Percentiles rank a stretch among this genome's conserved stretches.
These are phyloP conservation scores for Myopa tessellatipennis DNA, from an alignment of 2,888 invertebrate species.

Conservation along the genomic window DNA sequence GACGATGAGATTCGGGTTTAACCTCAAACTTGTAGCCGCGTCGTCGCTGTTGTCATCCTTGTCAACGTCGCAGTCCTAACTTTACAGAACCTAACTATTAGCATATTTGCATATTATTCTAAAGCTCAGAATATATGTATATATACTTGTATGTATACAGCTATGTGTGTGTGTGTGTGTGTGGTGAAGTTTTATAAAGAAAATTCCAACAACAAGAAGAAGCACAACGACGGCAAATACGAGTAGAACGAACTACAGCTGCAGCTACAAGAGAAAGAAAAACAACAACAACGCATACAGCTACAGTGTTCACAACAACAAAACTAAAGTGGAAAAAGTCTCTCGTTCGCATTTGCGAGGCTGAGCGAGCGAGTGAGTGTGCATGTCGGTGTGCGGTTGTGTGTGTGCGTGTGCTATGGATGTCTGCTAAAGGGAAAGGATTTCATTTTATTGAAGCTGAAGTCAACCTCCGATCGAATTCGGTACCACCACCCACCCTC, in stretches of 20 bases:
- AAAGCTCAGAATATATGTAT: not conserved
- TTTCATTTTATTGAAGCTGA: constrained; percentile 16
- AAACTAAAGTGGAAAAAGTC: not conserved
- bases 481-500: not conserved
- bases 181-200: constrained; percentile 29
- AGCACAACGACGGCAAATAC: constrained; percentile 27
- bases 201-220: constrained; percentile 17
- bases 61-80: constrained; percentile 23
- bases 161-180: constrained; percentile 6
- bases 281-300: constrained; percentile 2
- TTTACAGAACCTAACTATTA: constrained; percentile 33
- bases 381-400: not conserved
- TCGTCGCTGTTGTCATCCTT: not conserved
- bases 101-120: constrained; percentile 39
- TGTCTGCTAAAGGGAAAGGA: not conserved
- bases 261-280: not conserved
- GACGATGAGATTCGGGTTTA: constrained; percentile 14
- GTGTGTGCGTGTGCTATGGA: not conserved
- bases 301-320: not conserved
- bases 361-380: too few relatives aligned
- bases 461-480: not conserved
- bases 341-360: not conserved
- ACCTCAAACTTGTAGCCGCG: constrained; percentile 15
- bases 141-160: not conserved
- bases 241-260: constrained; percentile 6